These are phyloP conservation scores for Centruroides sculpturatus DNA, from an alignment of 1,140 invertebrate genomes.

Conservation along the genomic window DNA sequence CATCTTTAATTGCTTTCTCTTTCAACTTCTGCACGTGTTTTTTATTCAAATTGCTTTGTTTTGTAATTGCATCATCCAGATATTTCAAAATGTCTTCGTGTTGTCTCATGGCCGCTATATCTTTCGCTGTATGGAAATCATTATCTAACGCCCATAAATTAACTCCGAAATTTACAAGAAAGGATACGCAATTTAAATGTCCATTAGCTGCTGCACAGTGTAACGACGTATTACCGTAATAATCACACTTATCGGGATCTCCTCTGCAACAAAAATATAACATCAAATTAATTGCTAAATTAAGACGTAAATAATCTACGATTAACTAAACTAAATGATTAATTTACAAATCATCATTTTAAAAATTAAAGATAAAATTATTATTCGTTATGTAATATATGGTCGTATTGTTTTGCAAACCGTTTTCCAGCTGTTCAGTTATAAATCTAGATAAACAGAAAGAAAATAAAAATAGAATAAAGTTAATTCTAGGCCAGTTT, in stretches of 20 bases:
- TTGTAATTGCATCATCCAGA: conserved; percentile 63
- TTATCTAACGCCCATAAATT: conserved; percentile 87
- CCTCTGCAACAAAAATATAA: conserved; percentile 45
- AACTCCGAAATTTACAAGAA: conserved; percentile 82
- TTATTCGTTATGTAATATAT: too few species aligned
- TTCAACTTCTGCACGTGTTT: conserved; percentile 35
- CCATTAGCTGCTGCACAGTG: conserved; percentile 74
- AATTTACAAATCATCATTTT: too few species aligned
- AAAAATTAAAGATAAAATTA: too few species aligned
- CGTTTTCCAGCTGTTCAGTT: too few species aligned
- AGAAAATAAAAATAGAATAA: too few species aligned
- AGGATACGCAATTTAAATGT: conserved; percentile 79
- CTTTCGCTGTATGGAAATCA: conserved; percentile 77
- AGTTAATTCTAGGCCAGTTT: too few species aligned
- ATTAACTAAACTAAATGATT: too few species aligned
- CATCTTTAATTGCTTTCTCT: conserved; percentile 50
- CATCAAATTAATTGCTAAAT: background rate
- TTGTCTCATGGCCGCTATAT: conserved; percentile 74
- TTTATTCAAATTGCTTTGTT: conserved; percentile 61
- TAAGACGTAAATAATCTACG: background rate
- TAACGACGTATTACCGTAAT: conserved; percentile 79
- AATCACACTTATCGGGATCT: conserved; percentile 79
- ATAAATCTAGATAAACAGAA: too few species aligned
- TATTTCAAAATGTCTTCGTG: conserved; percentile 51
- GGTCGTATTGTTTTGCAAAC: too few species aligned